phyloP scores from a whole-genome alignment of 2,888 invertebrate species.

The Linyphia triangularis region DNA sequence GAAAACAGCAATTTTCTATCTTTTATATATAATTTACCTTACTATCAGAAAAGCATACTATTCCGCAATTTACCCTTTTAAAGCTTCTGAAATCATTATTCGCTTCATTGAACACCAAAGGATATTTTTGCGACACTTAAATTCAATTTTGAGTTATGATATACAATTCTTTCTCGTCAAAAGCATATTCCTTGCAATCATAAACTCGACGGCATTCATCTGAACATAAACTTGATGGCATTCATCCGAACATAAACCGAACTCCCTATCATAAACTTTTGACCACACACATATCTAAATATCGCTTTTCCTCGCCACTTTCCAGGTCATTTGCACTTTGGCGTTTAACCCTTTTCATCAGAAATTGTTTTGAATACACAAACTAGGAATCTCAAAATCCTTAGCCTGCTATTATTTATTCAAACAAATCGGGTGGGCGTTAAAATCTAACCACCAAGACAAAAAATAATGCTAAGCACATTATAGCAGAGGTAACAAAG shows the following conservation, averaged over 20 bases:
- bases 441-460: conserved; percentile 29
- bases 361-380: conserved; percentile 51
- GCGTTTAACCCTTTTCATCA: background rate
- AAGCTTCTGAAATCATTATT: background rate
- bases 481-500: conserved; percentile 54
- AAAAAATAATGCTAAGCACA: conserved; percentile 56
- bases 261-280: conserved; percentile 32
- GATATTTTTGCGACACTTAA: background rate
- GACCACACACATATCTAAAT: conserved; percentile 37
- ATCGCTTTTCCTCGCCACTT: background rate
- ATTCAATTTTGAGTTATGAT: background rate
- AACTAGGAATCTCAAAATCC: conserved; percentile 5
- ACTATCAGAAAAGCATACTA: too few relatives aligned
- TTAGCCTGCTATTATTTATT: conserved; percentile 61
- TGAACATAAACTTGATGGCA: background rate
- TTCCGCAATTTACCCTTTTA: too few relatives aligned
- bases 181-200: background rate
- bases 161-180: background rate
- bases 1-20: background rate
- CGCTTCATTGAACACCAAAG: background rate
- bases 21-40: background rate
- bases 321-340: background rate
- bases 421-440: conserved; percentile 62
- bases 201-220: too few relatives aligned
- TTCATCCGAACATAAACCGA: conserved; percentile 1